Conservation (phyloP, 2,888 invertebrate genomes). For the Lumbricus terrestris region DNA sequence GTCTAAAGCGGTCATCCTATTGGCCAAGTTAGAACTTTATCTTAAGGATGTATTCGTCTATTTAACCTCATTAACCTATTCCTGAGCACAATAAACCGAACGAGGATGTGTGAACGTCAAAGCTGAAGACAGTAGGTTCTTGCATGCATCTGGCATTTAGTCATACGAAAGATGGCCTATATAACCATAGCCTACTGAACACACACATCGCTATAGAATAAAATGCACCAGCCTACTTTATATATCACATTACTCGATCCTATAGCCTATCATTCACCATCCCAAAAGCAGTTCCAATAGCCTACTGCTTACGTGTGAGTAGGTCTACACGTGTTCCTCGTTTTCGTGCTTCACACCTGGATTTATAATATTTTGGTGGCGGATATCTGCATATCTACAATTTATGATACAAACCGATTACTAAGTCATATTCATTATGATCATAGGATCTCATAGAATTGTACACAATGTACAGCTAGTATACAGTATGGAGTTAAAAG, state of each 20-base stretch:
- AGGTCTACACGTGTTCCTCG: too few species aligned
- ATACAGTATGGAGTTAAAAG: too few species aligned
- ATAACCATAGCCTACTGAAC: not conserved
- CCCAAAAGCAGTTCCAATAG: not conserved
- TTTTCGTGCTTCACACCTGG: too few species aligned
- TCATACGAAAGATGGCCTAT: too few species aligned
- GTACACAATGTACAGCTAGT: too few species aligned
- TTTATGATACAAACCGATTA: too few species aligned
- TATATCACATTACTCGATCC: not conserved
- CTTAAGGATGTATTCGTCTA: not conserved
- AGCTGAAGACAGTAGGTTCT: not conserved
- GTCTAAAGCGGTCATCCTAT: not conserved
- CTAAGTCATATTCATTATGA: too few species aligned
- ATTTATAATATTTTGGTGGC: too few species aligned
- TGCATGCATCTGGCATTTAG: not conserved
- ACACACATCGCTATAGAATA: not conserved
- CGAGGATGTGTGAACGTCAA: not conserved
- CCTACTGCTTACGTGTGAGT: too few species aligned
- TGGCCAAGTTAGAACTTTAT: not conserved
- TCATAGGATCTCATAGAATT: too few species aligned
- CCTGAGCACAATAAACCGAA: not conserved
- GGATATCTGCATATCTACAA: too few species aligned
- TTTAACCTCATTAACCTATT: not conserved
- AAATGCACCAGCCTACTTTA: not conserved
- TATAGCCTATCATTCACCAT: not conserved